Evolutionary conservation across 2,113 vertebrate species (phyloP).

Genomic region (Patagioenas fasciata): DNA sequence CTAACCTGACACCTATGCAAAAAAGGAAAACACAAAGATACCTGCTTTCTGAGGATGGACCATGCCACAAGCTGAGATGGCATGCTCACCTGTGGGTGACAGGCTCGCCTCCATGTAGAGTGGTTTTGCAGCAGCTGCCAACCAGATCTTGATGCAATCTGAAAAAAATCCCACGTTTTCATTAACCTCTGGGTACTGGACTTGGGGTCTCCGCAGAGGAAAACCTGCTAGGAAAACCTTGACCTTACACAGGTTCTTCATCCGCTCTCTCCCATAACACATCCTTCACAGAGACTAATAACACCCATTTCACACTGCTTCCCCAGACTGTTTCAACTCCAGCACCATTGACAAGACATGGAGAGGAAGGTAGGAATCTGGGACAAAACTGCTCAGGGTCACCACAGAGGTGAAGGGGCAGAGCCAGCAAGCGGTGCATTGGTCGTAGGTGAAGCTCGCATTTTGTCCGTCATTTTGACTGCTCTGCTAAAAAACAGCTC

Average conservation of each 20-base stretch:
- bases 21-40: not conserved
- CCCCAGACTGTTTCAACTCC: not conserved
- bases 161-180: not conserved
- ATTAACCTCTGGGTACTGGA: not conserved
- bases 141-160: not conserved
- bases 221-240: not conserved
- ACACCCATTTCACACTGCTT: not conserved
- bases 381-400: accelerated
- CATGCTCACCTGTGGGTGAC: not conserved
- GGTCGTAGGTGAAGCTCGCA: not conserved
- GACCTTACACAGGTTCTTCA: not conserved
- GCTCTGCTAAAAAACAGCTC: not conserved
- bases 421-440: not conserved
- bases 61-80: not conserved
- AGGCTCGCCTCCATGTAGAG: not conserved
- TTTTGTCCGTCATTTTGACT: not conserved
- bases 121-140: not conserved
- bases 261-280: too few species aligned
- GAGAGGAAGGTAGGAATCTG: not conserved
- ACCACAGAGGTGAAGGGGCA: not conserved
- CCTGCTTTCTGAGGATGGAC: not conserved
- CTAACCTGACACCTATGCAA: not conserved
- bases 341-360: not conserved
- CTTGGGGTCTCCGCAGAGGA: not conserved
- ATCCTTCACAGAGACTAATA: not conserved